Evolutionary conservation across 2,113 vertebrate species (phyloP), one percentile per base, ranked within the genome.

Genomic region (Baryphthengus martii): DNA sequence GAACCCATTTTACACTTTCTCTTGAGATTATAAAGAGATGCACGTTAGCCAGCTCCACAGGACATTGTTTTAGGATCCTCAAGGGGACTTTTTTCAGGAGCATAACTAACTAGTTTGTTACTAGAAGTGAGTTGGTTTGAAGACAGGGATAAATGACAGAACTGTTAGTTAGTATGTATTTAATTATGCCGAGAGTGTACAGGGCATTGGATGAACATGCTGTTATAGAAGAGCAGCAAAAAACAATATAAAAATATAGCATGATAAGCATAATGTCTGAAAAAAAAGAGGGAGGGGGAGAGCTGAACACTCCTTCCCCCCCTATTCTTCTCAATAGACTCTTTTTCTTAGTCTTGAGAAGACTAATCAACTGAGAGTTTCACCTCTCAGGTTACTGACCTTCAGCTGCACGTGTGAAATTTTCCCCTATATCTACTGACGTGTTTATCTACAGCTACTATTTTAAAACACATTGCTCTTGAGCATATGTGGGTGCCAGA

Each of bases 301-400:
- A 55, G 2, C 7, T 37, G 39, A 74, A 47, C 3, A 13, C 2
- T 35, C 17, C 2, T n/a, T n/a, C 4, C 25, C 11, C 8, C 13
- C 9, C 8, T 3, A 3, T 71, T 88, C 23, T 68, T 72, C 42
- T 76, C 20, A 59, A 7, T 17, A 17, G 59, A 20, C 3, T 31
- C 7, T 39, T 88, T 82, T 67, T 31, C n/a, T 55, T 75, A 40
- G 20, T 49, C 25, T 56, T 74, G 42, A n/a, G n/a, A n/a, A n/a
- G n/a, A n/a, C n/a, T n/a, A n/a, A n/a, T 65, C 21, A 45, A 28
- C 4, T 56, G 24, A n/a, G 59, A n/a, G 59, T 86, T 89, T 70
- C 17, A 56, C 18, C 44, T 63, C 47, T 73, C 39, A 39, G 17
- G 9, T 76, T 91, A 83, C 62, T 52, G 33, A 65, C 13, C 66